A percentile compares a stretch with the other conserved stretches of the same genome.
Evolutionary conservation across 2,113 vertebrate genomes (phyloP).

Genomic region (Microcebus jonahi): DNA sequence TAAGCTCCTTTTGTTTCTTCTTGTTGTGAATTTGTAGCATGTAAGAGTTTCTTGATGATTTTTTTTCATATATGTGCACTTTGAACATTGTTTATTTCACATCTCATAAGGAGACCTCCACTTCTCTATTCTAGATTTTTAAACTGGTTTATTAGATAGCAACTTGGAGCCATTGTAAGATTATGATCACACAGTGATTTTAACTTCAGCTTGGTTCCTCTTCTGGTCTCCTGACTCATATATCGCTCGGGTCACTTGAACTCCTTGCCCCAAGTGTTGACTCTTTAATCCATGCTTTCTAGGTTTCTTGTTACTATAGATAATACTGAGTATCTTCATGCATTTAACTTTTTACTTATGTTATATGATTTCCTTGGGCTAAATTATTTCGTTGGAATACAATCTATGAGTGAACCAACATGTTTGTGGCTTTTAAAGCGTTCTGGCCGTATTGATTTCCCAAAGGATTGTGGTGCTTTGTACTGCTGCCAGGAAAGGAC

Average conservation of each 20-base stretch:
- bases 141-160: neutral
- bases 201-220: accelerated
- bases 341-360: neutral
- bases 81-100: neutral
- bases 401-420: accelerated
- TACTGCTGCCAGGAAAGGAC: accelerated
- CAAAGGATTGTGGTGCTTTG: accelerated
- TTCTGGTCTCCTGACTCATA: neutral
- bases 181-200: neutral
- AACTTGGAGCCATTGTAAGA: neutral
- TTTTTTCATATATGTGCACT: neutral
- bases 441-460: neutral
- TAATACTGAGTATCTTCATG: neutral
- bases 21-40: neutral
- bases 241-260: neutral
- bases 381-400: neutral
- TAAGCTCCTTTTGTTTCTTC: neutral
- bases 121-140: neutral
- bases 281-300: neutral
- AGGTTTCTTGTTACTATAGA: neutral
- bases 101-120: neutral
- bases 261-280: neutral
- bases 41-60: neutral
- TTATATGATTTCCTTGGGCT: neutral
- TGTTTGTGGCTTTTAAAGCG: neutral